phyloP scores from a whole-genome alignment of 64 coral and sea anemone genomes.

The Montipora cactus region DNA sequence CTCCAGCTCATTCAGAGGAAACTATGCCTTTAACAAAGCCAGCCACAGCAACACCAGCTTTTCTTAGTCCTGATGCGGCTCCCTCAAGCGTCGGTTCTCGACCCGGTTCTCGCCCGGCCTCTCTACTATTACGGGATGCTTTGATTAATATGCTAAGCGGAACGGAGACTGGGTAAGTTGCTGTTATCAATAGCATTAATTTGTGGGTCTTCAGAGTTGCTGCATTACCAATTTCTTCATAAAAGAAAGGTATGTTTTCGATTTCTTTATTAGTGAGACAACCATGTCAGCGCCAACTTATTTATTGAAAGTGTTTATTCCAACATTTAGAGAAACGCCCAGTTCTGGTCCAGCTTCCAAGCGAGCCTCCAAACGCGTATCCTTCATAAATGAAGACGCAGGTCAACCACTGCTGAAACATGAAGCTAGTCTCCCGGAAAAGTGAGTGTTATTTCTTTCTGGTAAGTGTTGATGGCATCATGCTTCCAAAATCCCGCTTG shows the following conservation, averaged over 20 bases:
- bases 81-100: conserved; percentile 5
- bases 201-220: neutral
- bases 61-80: neutral
- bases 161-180: neutral
- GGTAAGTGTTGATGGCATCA: too few species aligned
- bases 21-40: neutral
- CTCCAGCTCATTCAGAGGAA: conserved; percentile 29
- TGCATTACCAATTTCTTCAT: neutral
- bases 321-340: neutral
- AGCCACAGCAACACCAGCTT: neutral
- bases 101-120: conserved; percentile 40
- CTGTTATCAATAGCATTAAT: neutral
- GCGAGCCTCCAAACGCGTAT: conserved; percentile 17
- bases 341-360: conserved; percentile 7
- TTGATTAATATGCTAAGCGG: conserved; percentile 29
- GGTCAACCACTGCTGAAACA: conserved; percentile 2
- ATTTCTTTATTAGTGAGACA: too few species aligned
- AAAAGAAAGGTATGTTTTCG: too few species aligned
- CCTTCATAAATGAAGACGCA: conserved; percentile 36
- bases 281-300: neutral
- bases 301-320: neutral
- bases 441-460: neutral
- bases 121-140: conserved; percentile 17
- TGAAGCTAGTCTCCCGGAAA: neutral
- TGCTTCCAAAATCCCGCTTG: too few species aligned